These are phyloP conservation scores for Nothobranchius kuhntae DNA, from an alignment of 2,113 vertebrate species.

Conservation along the genomic window DNA sequence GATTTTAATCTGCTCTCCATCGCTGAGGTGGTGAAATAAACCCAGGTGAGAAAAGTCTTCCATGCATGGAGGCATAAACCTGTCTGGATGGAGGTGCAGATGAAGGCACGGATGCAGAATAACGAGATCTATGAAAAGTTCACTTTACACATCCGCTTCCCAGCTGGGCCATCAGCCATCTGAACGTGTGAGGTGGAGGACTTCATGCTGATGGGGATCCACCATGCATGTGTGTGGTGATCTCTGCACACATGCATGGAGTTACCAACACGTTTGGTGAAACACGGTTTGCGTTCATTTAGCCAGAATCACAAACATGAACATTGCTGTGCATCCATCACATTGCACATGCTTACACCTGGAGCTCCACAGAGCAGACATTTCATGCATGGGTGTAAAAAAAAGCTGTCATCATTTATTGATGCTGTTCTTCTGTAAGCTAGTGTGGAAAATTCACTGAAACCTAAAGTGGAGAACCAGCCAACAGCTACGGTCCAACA, in stretches of 20 bases:
- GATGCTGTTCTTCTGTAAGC: slow-evolving; percentile 12
- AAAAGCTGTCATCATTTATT: neutral
- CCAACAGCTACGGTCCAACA: too few species aligned
- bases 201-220: slow-evolving; percentile 46
- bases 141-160: slow-evolving; percentile 44
- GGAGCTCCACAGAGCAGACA: slow-evolving; percentile 12
- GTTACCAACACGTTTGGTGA: neutral
- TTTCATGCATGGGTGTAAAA: slow-evolving; percentile 45
- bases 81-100: slow-evolving; percentile 6
- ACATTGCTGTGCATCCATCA: slow-evolving; percentile 33
- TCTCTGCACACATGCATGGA: slow-evolving; percentile 33
- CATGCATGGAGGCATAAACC: slow-evolving; percentile 15
- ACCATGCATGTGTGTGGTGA: slow-evolving; percentile 63
- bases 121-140: slow-evolving; percentile 41
- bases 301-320: slow-evolving; percentile 5
- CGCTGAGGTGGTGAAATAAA: slow-evolving; percentile 26
- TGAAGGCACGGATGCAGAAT: slow-evolving; percentile 35
- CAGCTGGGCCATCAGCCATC: slow-evolving; percentile 60
- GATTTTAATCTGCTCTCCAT: slow-evolving; percentile 26
- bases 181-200: slow-evolving; percentile 46
- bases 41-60: slow-evolving; percentile 11
- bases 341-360: slow-evolving; percentile 29
- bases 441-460: neutral
- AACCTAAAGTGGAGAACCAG: too few species aligned
- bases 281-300: neutral